A percentile compares a stretch with the other conserved stretches of the same genome.
phyloP scores from a whole-genome alignment of 2,888 invertebrate species.

The Oithona nana region DNA sequence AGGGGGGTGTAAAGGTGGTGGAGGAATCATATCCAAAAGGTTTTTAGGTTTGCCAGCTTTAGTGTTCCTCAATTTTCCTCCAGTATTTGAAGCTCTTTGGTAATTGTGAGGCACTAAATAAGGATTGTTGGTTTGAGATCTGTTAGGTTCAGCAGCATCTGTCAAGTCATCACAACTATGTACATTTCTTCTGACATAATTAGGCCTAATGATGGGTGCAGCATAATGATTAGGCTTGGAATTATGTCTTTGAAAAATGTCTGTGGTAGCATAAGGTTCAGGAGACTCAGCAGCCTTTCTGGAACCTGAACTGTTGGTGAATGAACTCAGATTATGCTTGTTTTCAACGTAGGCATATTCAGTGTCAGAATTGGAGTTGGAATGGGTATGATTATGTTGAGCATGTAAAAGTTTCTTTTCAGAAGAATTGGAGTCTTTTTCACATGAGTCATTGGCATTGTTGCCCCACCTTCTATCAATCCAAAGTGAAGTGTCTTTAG shows the following conservation, averaged over 20 bases:
- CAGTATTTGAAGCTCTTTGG: not conserved
- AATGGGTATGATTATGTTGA: not conserved
- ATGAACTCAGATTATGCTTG: constrained; percentile 8
- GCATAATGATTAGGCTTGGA: not conserved
- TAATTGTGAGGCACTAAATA: not conserved
- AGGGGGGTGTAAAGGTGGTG: constrained; percentile 9
- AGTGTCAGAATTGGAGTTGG: constrained; percentile 5
- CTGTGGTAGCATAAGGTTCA: constrained; percentile 15
- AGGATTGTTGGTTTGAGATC: not conserved
- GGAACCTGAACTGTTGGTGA: constrained; percentile 1
- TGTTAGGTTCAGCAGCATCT: not conserved
- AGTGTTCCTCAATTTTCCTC: not conserved
- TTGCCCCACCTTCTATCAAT: constrained; percentile 2
- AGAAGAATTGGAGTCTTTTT: constrained; percentile 11
- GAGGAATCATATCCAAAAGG: constrained; percentile 5
- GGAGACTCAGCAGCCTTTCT: constrained; percentile 5
- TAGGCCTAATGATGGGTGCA: not conserved
- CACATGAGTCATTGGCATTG: not conserved
- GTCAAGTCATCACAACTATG: not conserved
- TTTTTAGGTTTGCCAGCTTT: not conserved
- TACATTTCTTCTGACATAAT: not conserved
- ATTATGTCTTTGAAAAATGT: constrained; percentile 7
- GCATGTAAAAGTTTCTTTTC: constrained; percentile 4
- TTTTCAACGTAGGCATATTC: constrained; percentile 15
- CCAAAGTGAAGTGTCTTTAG: constrained; percentile 1